These are phyloP conservation scores for Peucedramus taeniatus DNA, from an alignment of 2,113 vertebrate genomes.

Conservation along the genomic window DNA sequence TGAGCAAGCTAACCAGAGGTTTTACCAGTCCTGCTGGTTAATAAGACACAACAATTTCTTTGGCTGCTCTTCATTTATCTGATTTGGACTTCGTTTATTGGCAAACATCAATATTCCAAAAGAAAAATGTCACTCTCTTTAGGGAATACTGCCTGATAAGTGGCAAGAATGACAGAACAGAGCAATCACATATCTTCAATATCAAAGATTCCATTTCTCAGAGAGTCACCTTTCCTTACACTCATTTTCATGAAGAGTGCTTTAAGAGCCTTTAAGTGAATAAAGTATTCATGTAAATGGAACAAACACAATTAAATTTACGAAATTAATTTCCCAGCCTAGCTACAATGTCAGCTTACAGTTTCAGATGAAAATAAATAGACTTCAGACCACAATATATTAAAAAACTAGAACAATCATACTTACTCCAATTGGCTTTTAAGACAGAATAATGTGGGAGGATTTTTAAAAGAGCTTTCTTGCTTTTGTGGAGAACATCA, in stretches of 20 bases:
- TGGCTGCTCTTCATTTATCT: not conserved
- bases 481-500: conserved; percentile 10
- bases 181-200: not conserved
- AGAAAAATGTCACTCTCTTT: not conserved
- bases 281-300: conserved; percentile 18
- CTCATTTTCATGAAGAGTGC: not conserved
- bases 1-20: not conserved
- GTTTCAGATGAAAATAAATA: conserved; percentile 55
- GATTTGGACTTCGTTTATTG: not conserved
- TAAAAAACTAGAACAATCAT: conserved; percentile 36
- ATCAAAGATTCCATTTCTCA: not conserved
- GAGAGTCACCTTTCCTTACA: not conserved
- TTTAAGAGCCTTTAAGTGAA: conserved; percentile 29
- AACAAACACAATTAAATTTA: conserved; percentile 29
- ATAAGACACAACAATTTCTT: not conserved
- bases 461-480: not conserved
- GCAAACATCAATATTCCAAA: not conserved
- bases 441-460: not conserved
- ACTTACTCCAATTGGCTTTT: conserved; percentile 9
- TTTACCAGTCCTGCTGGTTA: not conserved
- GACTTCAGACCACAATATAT: conserved; percentile 36
- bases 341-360: conserved; percentile 9
- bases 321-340: conserved; percentile 14
- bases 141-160: not conserved
- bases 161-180: not conserved